Evolutionary conservation across 2,797 vertebrate genomes (phyloP).

Genomic region (Hephaestus fuliginosus): DNA sequence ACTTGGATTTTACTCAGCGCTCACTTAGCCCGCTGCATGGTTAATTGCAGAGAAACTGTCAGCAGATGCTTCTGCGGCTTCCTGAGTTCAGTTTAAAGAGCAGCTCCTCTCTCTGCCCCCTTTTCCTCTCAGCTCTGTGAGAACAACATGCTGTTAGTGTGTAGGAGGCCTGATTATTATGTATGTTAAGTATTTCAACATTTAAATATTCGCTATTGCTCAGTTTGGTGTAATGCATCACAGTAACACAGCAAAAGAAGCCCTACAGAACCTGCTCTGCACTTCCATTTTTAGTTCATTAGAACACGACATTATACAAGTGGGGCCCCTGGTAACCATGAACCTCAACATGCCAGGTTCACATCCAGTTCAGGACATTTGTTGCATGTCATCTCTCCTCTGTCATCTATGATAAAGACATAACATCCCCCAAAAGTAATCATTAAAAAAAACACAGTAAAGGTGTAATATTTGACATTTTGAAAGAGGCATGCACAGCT

Average conservation of each 20-base stretch:
- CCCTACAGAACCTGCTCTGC: not conserved
- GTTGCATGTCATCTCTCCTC: too few species aligned
- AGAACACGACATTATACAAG: not conserved
- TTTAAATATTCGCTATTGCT: not conserved
- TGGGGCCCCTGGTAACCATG: not conserved
- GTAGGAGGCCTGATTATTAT: not conserved
- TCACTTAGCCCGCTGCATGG: conserved; percentile 30
- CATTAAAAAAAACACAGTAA: too few species aligned
- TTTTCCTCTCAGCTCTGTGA: not conserved
- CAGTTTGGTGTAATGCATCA: not conserved
- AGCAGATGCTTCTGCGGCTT: not conserved
- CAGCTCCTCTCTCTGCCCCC: not conserved
- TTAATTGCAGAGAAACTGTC: conserved; percentile 29
- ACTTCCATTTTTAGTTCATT: not conserved
- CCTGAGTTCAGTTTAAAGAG: conserved; percentile 9
- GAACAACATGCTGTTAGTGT: not conserved
- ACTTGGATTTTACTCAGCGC: conserved; percentile 13
- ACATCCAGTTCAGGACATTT: too few species aligned
- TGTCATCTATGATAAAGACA: too few species aligned
- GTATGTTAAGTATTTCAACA: not conserved
- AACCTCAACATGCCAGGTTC: too few species aligned
- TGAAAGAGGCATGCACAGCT: too few species aligned
- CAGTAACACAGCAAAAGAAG: not conserved
- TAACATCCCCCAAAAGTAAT: too few species aligned
- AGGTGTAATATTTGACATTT: too few species aligned